phyloP scores from a whole-genome alignment of 2,888 invertebrate genomes.

The Mesoligia furuncula region DNA sequence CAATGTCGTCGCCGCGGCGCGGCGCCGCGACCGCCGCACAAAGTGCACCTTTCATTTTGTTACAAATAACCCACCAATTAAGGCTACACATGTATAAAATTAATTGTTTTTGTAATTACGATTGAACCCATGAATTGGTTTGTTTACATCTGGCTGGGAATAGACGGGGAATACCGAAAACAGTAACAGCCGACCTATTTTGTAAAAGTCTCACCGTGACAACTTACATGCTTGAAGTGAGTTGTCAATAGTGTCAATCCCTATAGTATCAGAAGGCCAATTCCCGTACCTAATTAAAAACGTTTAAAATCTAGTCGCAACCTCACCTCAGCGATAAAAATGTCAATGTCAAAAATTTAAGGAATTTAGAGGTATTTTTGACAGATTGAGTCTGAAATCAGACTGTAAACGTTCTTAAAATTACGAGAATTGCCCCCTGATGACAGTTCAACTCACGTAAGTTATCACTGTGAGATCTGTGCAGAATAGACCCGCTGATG shows the following conservation, averaged over 20 bases:
- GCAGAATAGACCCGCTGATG: neutral
- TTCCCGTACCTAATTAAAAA: too few species aligned
- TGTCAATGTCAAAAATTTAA: too few species aligned
- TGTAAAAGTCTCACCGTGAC: neutral
- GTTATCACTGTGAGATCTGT: neutral
- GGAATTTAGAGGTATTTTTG: too few species aligned
- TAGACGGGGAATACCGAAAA: neutral
- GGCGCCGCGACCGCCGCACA: constrained; percentile 33
- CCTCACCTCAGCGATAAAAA: too few species aligned
- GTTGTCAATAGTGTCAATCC: neutral
- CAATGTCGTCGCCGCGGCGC: constrained; percentile 79
- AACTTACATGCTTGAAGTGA: neutral
- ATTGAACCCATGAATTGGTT: neutral
- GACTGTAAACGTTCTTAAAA: neutral
- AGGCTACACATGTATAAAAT: neutral
- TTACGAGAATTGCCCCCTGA: neutral
- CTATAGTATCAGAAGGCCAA: neutral
- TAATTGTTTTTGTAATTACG: neutral
- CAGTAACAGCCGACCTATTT: neutral
- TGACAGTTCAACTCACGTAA: neutral
- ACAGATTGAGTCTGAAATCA: too few species aligned
- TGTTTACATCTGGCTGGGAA: neutral
- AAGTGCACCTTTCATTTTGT: constrained; percentile 63
- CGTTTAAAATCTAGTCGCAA: too few species aligned
- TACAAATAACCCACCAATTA: constrained; percentile 16